Percentiles rank a stretch among this genome's conserved stretches.
phyloP scores from a whole-genome alignment of 2,888 invertebrate genomes.

The Macropis europaea region DNA sequence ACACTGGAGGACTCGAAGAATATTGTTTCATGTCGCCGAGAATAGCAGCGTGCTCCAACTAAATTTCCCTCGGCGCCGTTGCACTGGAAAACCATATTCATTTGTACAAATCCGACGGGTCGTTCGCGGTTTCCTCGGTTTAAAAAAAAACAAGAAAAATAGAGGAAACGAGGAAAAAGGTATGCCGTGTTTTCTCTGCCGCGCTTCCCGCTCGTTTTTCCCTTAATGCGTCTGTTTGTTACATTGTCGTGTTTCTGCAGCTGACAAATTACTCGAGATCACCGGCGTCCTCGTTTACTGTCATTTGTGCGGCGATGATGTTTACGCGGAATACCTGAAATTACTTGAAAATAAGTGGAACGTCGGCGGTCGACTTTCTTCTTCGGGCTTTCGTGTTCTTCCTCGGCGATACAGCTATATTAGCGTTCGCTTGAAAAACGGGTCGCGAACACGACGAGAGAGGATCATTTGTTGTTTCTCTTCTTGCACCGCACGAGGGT shows the following conservation, averaged over 20 bases:
- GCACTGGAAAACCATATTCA: background rate
- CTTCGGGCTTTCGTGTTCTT: background rate
- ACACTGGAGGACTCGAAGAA: no score
- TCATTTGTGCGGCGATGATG: background rate
- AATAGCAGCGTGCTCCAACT: background rate
- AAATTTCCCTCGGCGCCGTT: background rate
- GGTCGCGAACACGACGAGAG: no score
- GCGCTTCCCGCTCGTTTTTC: background rate
- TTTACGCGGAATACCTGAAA: background rate
- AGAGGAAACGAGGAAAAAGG: background rate
- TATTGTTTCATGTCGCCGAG: background rate
- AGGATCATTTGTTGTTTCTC: no score
- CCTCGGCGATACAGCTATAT: no score
- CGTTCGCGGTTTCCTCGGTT: background rate
- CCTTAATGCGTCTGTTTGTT: background rate
- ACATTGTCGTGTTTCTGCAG: background rate
- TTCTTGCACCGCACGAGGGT: no score
- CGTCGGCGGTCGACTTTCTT: slow-evolving; percentile 1
- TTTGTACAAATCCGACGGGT: slow-evolving; percentile 10
- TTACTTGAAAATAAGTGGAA: slow-evolving; percentile 17
- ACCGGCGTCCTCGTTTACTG: slow-evolving; percentile 8
- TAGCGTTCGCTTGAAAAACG: no score
- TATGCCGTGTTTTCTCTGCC: background rate
- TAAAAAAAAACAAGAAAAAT: background rate
- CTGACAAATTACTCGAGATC: slow-evolving; percentile 27